Base-by-base conservation (phyloP, 2,797 vertebrate genomes). In the Champsocephalus esox region DNA sequence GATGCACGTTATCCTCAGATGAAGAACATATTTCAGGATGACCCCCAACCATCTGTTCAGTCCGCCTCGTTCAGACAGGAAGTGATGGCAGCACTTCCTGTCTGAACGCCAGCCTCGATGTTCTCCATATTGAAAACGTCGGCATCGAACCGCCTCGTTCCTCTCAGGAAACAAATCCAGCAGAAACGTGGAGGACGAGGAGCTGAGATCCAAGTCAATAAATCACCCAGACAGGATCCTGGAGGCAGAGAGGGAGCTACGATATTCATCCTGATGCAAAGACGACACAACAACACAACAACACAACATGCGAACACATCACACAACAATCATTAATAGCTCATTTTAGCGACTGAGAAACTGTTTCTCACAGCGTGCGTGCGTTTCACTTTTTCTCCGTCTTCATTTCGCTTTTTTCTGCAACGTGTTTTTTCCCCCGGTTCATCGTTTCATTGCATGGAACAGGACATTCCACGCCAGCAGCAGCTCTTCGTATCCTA, bases 191-290 rank as follows among this genome's bases (percentile, higher is more conserved):
- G 61, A 65, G 48, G 51, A 60, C 58, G 49, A 19, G 44, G 52
- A 69, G 64, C 55, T 79, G 67, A 83, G 76, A 57, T 80, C 81
- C 63, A 79, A 68, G 66, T 19, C 57, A 38, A 85, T 86, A 81
- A 85, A 82, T 85, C 82, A 86, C 45, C 28, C 6, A 55, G 79
- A 81, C 84, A 84, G 70, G 43, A 70, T 78, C 61, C 77, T 83
- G 82, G 84, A 28, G 4, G 83, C 55, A 16, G 32, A 68, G 71
- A 14, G 59, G 55, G 80, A 80, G 77, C 80, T 38, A 73, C 61
- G 61, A 84, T 70, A 57, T 73, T 84, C 65, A 52, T 81, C 50
- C 70, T 74, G 48, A 79, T 81, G 75, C 32, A 9, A 44, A 41
- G 66, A 9, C 8, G 80, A 59, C 46, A 62, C 54, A 45, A 50